Evolutionary conservation across 2,888 invertebrate species (phyloP).

Genomic region (Heteromyza rotundicornis): DNA sequence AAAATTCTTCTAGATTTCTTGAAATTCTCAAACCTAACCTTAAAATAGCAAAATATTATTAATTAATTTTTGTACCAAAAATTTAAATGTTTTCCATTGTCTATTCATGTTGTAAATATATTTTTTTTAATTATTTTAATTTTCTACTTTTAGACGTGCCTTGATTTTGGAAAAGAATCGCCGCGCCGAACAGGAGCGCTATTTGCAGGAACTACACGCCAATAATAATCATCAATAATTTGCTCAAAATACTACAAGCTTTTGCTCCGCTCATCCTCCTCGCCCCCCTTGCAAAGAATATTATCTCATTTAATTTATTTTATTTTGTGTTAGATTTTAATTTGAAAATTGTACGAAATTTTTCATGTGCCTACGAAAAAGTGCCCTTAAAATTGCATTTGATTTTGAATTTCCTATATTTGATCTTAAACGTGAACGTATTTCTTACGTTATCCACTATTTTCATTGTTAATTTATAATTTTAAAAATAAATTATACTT

Average conservation of each 20-base stretch:
- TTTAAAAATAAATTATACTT: neutral
- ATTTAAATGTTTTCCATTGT: too few species aligned
- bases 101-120: neutral
- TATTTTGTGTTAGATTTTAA: slow-evolving; percentile 8
- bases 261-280: slow-evolving; percentile 4
- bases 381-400: neutral
- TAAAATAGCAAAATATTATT: too few species aligned
- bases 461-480: neutral
- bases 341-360: too few species aligned
- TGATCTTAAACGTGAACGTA: neutral
- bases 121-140: slow-evolving; percentile 14
- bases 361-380: neutral
- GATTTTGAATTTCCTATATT: neutral
- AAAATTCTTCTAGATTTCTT: too few species aligned
- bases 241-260: slow-evolving; percentile 10
- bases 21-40: too few species aligned
- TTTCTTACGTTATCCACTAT: neutral
- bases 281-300: neutral
- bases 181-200: slow-evolving; percentile 56
- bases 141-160: slow-evolving; percentile 49
- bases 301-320: slow-evolving; percentile 12
- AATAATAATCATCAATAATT: slow-evolving; percentile 32
- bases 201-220: slow-evolving; percentile 44
- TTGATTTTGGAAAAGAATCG: slow-evolving; percentile 60
- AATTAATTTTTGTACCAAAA: too few species aligned